Conservation (phyloP, 2,797 vertebrate species). For the Todus mexicanus region DNA sequence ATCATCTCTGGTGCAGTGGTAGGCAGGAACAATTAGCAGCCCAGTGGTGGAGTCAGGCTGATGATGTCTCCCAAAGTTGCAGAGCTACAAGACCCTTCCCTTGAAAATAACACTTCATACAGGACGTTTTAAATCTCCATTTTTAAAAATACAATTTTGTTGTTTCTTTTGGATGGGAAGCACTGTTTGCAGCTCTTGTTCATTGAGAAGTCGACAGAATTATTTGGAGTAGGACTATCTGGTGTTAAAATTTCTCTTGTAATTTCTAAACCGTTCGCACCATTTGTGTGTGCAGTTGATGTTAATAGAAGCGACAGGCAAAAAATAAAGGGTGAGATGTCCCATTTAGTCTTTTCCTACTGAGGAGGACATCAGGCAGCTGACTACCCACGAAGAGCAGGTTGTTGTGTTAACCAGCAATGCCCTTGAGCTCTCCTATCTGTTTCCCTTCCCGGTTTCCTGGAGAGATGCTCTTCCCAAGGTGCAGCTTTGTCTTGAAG, state of each 20-base stretch:
- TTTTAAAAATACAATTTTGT: fast-evolving
- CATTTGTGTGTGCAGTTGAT: neutral
- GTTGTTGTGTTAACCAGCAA: neutral
- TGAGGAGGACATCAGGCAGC: neutral
- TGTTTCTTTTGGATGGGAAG: neutral
- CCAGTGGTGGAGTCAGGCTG: neutral
- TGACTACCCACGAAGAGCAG: neutral
- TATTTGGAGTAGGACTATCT: fast-evolving
- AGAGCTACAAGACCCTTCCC: fast-evolving
- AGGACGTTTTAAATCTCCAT: neutral
- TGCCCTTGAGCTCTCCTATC: constrained; percentile 44
- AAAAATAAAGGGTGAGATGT: neutral
- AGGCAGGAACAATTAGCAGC: neutral
- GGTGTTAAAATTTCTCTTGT: neutral
- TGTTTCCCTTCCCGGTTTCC: neutral
- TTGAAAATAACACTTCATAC: neutral
- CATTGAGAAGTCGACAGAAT: neutral
- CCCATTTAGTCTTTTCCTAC: neutral
- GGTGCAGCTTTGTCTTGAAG: constrained; percentile 25
- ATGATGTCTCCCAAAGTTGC: neutral
- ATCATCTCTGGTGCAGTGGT: neutral
- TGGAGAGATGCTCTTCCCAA: constrained; percentile 33
- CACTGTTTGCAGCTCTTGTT: neutral
- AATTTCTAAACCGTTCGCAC: neutral
- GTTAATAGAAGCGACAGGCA: neutral